phyloP scores from a whole-genome alignment of 2,888 invertebrate species.

The Mesochorus sp. region DNA sequence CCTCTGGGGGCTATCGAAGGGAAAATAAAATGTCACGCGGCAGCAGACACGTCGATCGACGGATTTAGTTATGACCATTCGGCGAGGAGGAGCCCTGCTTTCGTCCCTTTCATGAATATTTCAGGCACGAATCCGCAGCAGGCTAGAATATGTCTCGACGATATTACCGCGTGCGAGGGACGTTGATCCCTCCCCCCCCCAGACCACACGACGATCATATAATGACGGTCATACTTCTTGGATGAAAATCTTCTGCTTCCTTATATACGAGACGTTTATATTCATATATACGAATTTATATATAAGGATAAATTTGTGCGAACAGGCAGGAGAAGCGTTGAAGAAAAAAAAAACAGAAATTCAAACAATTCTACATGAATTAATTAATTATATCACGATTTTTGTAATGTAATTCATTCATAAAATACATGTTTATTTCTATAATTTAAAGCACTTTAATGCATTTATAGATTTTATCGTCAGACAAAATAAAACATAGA shows the following conservation, averaged over 20 bases:
- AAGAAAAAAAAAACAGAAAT: not conserved
- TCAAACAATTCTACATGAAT: not conserved
- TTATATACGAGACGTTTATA: constrained; percentile 11
- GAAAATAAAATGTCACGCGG: not conserved
- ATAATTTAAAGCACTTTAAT: too few relatives aligned
- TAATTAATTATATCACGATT: not conserved
- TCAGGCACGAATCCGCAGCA: constrained; percentile 63
- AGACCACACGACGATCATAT: constrained; percentile 55
- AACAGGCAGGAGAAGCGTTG: not conserved
- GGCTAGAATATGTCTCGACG: constrained; percentile 56
- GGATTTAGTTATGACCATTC: constrained; percentile 24
- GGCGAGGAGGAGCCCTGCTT: not conserved
- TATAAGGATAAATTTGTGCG: not conserved
- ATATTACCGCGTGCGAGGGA: constrained; percentile 63
- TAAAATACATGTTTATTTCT: too few relatives aligned
- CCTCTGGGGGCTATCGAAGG: not conserved
- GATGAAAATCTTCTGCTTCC: constrained; percentile 48
- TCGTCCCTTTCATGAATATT: constrained; percentile 70
- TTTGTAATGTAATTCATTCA: too few relatives aligned
- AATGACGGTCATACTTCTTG: constrained; percentile 67
- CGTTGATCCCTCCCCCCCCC: constrained; percentile 8
- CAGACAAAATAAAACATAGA: too few relatives aligned
- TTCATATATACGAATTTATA: not conserved
- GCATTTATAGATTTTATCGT: too few relatives aligned
- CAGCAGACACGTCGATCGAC: constrained; percentile 29